phyloP scores from a whole-genome alignment of 2,888 invertebrate genomes.

The Calameuta filiformis region DNA sequence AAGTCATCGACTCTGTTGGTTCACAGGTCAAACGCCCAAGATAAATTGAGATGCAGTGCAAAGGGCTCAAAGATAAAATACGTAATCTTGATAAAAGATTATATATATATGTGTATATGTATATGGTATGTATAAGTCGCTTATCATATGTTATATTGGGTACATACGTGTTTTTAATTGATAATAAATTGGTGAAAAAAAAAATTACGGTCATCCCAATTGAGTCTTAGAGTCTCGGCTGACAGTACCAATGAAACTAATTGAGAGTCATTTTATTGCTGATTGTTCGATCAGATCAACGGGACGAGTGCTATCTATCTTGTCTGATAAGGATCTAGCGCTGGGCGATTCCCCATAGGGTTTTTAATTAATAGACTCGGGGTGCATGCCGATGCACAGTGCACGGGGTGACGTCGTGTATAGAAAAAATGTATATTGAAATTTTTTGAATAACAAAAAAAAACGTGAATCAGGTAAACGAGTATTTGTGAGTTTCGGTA shows the following conservation, averaged over 20 bases:
- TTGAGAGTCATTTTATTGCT: background rate
- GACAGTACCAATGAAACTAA: background rate
- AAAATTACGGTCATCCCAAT: background rate
- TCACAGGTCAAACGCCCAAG: background rate
- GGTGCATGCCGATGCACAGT: no score
- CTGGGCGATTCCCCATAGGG: background rate
- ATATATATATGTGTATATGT: no score
- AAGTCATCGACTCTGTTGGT: constrained; percentile 2
- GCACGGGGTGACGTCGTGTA: background rate
- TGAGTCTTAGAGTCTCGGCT: constrained; percentile 16
- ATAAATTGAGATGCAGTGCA: background rate
- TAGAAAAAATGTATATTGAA: background rate
- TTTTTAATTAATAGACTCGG: background rate
- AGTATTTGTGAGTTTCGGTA: background rate
- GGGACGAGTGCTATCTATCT: constrained; percentile 18
- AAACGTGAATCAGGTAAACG: background rate
- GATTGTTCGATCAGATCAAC: constrained; percentile 13
- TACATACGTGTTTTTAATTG: background rate
- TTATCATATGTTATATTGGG: no score
- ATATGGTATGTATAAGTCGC: no score
- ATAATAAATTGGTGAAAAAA: background rate
- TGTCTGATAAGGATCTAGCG: constrained; percentile 11
- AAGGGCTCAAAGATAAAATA: background rate
- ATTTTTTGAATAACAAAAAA: background rate
- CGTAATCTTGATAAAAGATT: background rate